These are phyloP conservation scores for Pachymerium ferrugineum DNA, from an alignment of 2,888 invertebrate genomes.

Conservation along the genomic window DNA sequence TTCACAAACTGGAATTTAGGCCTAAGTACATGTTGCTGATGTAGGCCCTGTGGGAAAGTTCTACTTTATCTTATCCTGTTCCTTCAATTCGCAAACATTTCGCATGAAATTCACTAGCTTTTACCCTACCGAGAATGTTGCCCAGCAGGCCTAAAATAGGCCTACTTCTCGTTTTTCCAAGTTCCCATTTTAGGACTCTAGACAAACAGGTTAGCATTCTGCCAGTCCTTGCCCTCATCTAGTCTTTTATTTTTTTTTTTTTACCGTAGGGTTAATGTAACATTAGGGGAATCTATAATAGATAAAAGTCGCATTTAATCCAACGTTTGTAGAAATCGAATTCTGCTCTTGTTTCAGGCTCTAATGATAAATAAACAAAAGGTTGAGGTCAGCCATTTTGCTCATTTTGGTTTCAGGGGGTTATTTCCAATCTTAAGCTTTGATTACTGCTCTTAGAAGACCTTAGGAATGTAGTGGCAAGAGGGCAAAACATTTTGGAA, in stretches of 20 bases:
- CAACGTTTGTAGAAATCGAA: background rate
- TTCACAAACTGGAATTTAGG: no score
- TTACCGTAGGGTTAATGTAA: background rate
- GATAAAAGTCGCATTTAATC: no score
- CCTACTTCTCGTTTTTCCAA: background rate
- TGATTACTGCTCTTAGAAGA: no score
- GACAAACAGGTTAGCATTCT: background rate
- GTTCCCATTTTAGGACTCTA: background rate
- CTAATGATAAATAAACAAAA: no score
- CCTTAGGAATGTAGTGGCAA: no score
- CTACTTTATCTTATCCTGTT: background rate
- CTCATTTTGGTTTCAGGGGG: no score
- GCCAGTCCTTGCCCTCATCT: slow-evolving; percentile 12
- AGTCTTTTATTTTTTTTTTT: no score
- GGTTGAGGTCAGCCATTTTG: no score
- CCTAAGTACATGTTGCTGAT: no score
- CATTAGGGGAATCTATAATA: background rate
- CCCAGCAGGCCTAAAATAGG: background rate
- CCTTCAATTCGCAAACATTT: background rate
- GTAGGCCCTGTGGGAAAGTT: background rate
- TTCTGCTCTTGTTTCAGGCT: no score
- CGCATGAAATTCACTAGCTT: background rate
- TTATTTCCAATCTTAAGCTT: no score
- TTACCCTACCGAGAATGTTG: background rate
- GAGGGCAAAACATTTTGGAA: no score